phyloP scores from a whole-genome alignment of 1,140 invertebrate genomes.

The Zaprionus inermis region DNA sequence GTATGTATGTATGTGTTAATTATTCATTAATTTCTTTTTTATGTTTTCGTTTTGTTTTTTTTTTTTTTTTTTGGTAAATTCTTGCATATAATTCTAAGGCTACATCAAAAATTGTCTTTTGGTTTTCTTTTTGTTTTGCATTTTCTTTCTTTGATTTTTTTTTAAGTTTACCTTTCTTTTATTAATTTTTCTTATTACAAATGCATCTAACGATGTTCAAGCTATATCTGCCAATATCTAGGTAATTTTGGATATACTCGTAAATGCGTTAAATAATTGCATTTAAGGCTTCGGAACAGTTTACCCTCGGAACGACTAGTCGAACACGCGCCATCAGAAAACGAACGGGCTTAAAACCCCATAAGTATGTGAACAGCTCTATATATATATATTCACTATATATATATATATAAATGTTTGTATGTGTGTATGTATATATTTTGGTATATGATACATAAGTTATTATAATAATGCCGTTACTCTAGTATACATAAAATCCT shows the following conservation, averaged over 20 bases:
- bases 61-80: conserved; percentile 48
- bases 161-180: background rate
- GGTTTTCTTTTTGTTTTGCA: conserved; percentile 21
- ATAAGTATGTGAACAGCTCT: conserved; percentile 22
- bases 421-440: conserved; percentile 7
- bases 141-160: conserved; percentile 10
- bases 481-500: conserved; percentile 5
- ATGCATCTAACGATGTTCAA: conserved; percentile 29
- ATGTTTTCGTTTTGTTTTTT: conserved; percentile 12
- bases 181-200: conserved; percentile 23
- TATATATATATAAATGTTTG: background rate
- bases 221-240: conserved; percentile 23
- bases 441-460: conserved; percentile 22
- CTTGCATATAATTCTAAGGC: conserved; percentile 60
- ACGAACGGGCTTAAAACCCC: conserved; percentile 27
- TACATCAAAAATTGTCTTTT: conserved; percentile 65
- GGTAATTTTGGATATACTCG: conserved; percentile 49
- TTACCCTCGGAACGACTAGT: conserved; percentile 36
- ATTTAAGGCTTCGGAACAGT: conserved; percentile 55
- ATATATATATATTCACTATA: conserved; percentile 6
- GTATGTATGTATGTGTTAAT: conserved; percentile 18
- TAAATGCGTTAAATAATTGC: conserved; percentile 54
- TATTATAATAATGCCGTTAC: conserved; percentile 15
- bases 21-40: conserved; percentile 19
- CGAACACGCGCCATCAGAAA: conserved; percentile 23